These are phyloP conservation scores for Hemitrygon akajei DNA, from an alignment of 2,797 vertebrate species.

Conservation along the genomic window DNA sequence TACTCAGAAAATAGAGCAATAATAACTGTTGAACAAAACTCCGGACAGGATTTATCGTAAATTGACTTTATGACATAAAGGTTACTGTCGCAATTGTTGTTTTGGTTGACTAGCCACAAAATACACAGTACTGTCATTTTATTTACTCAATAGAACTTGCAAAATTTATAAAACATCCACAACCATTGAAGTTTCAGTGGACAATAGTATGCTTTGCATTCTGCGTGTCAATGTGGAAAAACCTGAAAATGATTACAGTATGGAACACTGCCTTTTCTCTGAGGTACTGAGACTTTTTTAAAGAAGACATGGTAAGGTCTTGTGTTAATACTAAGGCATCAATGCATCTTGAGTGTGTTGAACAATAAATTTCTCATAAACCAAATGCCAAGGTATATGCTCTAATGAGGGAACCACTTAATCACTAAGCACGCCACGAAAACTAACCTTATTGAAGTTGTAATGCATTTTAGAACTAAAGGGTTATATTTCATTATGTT, in stretches of 20 bases:
- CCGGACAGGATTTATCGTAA: background rate
- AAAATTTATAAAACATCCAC: background rate
- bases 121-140: background rate
- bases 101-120: background rate
- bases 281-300: background rate
- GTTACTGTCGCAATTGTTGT: background rate
- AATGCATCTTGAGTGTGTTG: background rate
- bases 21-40: background rate
- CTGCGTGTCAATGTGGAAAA: background rate
- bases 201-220: background rate
- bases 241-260: background rate
- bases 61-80: background rate
- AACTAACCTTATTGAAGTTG: background rate
- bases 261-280: background rate
- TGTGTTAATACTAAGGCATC: background rate
- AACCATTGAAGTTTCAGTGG: background rate
- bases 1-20: background rate
- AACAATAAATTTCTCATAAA: background rate
- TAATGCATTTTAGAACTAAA: background rate
- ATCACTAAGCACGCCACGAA: background rate
- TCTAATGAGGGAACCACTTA: background rate
- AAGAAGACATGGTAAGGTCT: background rate
- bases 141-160: background rate
- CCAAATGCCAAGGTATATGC: background rate
- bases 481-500: background rate